These are phyloP conservation scores for Brachyopa scutellaris DNA, from an alignment of 2,888 invertebrate genomes.

Conservation along the genomic window DNA sequence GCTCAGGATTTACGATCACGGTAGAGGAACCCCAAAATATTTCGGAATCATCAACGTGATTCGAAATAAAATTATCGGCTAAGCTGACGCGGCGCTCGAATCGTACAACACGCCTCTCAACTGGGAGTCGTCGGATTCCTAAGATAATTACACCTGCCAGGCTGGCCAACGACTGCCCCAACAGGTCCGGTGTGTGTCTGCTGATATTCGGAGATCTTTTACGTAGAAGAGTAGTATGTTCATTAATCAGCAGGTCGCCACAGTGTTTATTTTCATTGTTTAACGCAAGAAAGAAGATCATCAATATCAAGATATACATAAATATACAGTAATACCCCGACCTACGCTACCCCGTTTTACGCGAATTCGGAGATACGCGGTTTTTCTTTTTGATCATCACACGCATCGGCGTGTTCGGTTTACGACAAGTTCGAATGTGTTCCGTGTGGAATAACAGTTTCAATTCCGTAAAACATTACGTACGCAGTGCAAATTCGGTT, in stretches of 20 bases:
- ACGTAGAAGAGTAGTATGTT: too few species aligned
- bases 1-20: slow-evolving; percentile 9
- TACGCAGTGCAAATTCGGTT: slow-evolving; percentile 6
- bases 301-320: too few species aligned
- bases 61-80: slow-evolving; percentile 31
- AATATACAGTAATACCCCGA: neutral
- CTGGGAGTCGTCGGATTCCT: too few species aligned
- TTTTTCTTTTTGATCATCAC: slow-evolving; percentile 10
- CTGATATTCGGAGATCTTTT: too few species aligned
- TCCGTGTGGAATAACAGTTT: slow-evolving; percentile 10
- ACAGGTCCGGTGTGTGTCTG: too few species aligned
- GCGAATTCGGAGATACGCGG: neutral
- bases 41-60: slow-evolving; percentile 30
- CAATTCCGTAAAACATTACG: slow-evolving; percentile 2
- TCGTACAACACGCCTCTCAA: slow-evolving; percentile 18
- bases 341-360: slow-evolving; percentile 5
- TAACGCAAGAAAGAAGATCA: too few species aligned
- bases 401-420: slow-evolving; percentile 1
- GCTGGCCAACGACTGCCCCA: too few species aligned
- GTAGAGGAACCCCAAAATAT: slow-evolving; percentile 18
- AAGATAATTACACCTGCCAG: too few species aligned
- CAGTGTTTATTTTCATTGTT: too few species aligned
- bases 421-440: slow-evolving; percentile 4
- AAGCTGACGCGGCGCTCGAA: slow-evolving; percentile 29
- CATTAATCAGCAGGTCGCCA: too few species aligned